These are phyloP conservation scores for Gavia stellata DNA, from an alignment of 2,113 vertebrate genomes.

Conservation along the genomic window DNA sequence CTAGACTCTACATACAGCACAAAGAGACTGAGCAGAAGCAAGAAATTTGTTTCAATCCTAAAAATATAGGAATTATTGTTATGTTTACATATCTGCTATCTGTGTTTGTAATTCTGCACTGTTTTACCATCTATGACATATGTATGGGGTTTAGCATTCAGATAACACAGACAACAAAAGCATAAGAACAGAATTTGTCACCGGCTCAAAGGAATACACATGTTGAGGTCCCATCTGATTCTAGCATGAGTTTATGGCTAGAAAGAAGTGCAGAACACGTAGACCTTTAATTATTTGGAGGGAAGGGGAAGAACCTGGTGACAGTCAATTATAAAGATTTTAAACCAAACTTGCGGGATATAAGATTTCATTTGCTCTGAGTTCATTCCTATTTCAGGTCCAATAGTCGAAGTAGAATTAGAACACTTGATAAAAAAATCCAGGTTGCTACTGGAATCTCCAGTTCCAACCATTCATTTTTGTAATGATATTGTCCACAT, in stretches of 20 bases:
- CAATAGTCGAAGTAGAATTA: not conserved
- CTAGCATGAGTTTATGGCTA: not conserved
- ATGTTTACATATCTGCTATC: not conserved
- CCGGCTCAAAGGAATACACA: not conserved
- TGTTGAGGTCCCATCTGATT: not conserved
- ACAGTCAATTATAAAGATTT: not conserved
- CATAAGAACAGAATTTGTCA: accelerated
- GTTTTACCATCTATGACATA: not conserved
- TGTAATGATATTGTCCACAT: not conserved
- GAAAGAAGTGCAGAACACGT: not conserved
- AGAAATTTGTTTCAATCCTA: not conserved
- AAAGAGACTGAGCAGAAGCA: not conserved
- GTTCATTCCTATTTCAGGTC: not conserved
- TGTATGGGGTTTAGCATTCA: not conserved
- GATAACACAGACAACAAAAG: not conserved
- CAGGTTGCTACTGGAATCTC: not conserved
- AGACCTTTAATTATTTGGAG: not conserved
- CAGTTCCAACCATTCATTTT: not conserved
- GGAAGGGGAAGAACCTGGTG: not conserved
- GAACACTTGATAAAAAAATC: not conserved
- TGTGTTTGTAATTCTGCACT: not conserved
- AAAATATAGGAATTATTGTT: not conserved
- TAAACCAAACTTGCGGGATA: not conserved
- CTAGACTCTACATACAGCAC: too few species aligned
- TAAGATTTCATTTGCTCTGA: not conserved